Evolutionary conservation across 2,113 vertebrate species (phyloP).

Genomic region (Psilopsiagon aurifrons): DNA sequence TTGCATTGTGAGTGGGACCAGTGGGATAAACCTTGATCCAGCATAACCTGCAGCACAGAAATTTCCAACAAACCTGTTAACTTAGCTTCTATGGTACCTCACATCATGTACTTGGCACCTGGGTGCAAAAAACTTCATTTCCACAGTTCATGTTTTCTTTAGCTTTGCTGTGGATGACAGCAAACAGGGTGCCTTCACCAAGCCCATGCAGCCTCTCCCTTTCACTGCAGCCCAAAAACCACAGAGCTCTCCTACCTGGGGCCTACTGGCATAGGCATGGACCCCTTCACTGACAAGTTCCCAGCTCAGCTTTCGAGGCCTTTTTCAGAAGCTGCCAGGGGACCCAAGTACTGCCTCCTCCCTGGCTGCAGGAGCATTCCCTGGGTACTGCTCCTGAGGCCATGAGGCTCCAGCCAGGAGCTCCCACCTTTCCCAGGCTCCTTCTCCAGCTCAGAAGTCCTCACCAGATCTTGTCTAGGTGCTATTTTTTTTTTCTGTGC

Average conservation of each 20-base stretch:
- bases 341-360: neutral
- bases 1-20: accelerated
- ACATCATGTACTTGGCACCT: neutral
- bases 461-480: neutral
- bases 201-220: neutral
- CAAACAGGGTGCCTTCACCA: accelerated
- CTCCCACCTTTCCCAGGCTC: neutral
- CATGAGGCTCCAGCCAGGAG: neutral
- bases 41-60: too few species aligned
- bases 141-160: neutral
- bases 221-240: accelerated
- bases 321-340: neutral
- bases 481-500: neutral
- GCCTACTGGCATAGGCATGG: neutral
- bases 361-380: neutral
- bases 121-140: neutral
- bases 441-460: neutral
- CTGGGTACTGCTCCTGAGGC: neutral
- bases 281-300: neutral
- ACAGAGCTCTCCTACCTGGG: neutral
- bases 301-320: neutral
- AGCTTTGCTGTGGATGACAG: neutral
- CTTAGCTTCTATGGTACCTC: neutral
- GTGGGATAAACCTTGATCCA: neutral
- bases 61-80: neutral